Evolutionary conservation across 2,113 vertebrate species (phyloP).

Genomic region (Tor tambroides): DNA sequence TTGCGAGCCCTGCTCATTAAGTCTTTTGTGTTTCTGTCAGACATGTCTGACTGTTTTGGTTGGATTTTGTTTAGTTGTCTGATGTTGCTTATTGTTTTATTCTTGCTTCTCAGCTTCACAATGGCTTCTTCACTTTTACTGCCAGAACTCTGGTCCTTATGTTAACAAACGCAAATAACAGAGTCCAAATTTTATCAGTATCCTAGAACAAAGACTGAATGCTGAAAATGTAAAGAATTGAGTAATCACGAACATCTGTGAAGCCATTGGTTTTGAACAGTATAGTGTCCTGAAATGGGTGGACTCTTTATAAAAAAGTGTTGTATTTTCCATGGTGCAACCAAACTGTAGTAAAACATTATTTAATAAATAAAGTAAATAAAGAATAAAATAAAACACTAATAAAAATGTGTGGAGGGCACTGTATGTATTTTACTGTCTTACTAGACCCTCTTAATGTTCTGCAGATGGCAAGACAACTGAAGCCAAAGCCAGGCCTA

Average conservation of each 20-base stretch:
- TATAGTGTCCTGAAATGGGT: background rate
- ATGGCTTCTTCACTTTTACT: background rate
- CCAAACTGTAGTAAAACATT: background rate
- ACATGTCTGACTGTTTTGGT: background rate
- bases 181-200: background rate
- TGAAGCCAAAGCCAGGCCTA: slow-evolving; percentile 74
- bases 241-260: slow-evolving; percentile 3
- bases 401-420: background rate
- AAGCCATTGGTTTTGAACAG: background rate
- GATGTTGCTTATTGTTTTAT: background rate
- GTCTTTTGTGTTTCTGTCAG: background rate
- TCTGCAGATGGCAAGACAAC: slow-evolving; percentile 68
- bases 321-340: too few species aligned
- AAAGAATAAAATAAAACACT: too few species aligned
- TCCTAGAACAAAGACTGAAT: slow-evolving; percentile 4
- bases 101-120: background rate
- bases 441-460: slow-evolving; percentile 19
- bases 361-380: background rate
- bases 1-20: too few species aligned
- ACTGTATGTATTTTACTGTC: background rate
- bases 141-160: background rate
- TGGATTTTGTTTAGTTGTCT: background rate
- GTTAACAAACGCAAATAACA: background rate
- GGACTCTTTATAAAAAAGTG: too few species aligned
- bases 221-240: background rate